These are phyloP conservation scores for Dolichoris vasculosae DNA, from an alignment of 1,140 invertebrate species.

Conservation along the genomic window DNA sequence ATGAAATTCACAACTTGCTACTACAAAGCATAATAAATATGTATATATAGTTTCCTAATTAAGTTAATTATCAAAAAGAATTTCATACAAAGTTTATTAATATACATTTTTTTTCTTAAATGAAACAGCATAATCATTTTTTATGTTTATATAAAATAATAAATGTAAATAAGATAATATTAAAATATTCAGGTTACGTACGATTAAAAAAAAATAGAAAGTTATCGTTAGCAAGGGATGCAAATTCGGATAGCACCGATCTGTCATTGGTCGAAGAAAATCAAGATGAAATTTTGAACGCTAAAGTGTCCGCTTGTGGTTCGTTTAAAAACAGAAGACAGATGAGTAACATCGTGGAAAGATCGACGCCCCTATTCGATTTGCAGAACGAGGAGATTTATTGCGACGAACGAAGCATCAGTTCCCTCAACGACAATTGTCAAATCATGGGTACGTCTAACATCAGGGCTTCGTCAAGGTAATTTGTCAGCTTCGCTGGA, in stretches of 20 bases:
- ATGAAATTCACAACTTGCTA: no score
- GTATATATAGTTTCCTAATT: no score
- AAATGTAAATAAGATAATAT: background rate
- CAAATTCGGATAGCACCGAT: constrained; percentile 17
- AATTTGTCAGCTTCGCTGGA: no score
- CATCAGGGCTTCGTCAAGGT: no score
- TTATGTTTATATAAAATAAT: no score
- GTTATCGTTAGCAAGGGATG: constrained; percentile 15
- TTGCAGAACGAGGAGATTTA: background rate
- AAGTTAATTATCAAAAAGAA: no score
- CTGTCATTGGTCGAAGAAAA: constrained; percentile 52
- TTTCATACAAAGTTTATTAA: no score
- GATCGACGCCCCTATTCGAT: background rate
- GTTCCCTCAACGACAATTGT: background rate
- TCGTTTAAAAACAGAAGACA: background rate
- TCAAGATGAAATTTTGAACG: constrained; percentile 45
- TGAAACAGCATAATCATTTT: no score
- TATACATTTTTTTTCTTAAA: no score
- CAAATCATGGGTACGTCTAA: background rate
- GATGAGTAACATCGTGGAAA: background rate
- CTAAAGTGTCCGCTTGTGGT: background rate
- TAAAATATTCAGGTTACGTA: constrained; percentile 72
- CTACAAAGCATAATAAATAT: no score
- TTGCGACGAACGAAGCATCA: background rate
- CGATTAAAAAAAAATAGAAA: constrained; percentile 63